Evolutionary conservation across 2,797 vertebrate species (phyloP).

Genomic region (Premnoplex brunnescens): DNA sequence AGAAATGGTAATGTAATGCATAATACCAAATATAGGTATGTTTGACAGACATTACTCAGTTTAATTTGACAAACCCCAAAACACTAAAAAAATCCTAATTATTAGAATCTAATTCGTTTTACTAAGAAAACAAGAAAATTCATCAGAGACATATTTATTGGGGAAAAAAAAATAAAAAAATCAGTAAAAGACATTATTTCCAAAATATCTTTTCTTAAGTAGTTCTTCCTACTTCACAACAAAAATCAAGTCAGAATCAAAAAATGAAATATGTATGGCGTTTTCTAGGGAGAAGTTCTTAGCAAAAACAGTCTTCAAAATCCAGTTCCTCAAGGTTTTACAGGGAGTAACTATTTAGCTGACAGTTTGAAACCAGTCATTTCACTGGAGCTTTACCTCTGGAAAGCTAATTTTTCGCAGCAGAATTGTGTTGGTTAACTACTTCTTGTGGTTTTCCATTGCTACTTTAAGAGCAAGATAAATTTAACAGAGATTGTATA

Average conservation of each 20-base stretch:
- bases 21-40: neutral
- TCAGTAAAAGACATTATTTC: rapidly evolving
- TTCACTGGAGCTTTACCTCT: neutral
- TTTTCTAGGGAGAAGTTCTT: neutral
- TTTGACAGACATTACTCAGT: neutral
- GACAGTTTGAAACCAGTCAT: neutral
- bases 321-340: neutral
- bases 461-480: neutral
- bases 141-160: neutral
- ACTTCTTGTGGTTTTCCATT: neutral
- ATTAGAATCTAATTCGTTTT: neutral
- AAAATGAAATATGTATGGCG: rapidly evolving
- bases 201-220: neutral
- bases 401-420: neutral
- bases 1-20: neutral
- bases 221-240: neutral
- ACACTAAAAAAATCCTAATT: neutral
- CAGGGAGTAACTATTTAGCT: neutral
- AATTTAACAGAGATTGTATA: neutral
- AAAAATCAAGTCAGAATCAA: neutral
- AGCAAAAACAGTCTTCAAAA: neutral
- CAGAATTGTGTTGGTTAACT: neutral
- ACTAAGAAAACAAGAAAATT: neutral
- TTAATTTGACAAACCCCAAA: neutral
- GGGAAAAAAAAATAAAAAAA: neutral